Evolutionary conservation across 1,140 invertebrate species (phyloP), one percentile per base, ranked within the genome.

Genomic region (Augochlora pura): DNA sequence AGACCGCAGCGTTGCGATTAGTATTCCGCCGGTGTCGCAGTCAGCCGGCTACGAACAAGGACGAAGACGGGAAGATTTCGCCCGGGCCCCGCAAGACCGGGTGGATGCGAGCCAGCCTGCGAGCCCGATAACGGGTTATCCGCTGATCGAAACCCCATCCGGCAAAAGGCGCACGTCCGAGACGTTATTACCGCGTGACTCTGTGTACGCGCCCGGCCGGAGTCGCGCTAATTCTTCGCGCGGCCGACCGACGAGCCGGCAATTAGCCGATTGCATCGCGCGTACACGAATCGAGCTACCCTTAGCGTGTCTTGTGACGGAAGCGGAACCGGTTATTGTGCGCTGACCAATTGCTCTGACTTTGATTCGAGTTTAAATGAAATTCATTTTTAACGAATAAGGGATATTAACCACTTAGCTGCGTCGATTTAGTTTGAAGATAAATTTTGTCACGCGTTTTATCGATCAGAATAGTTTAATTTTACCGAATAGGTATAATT

Each of bases 1-100:
- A 59, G 79, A 88, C 86, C 87, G 84, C 88, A 86, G 84, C 77
- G 78, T 86, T 72, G 73, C 79, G 82, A 87, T 91, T 90, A 91
- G 87, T 91, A 91, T 91, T 88, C 90, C 75, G 89, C 76, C 88
- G 74, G 85, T 87, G 87, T 89, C 85, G 79, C 80, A 78, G 68
- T 76, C 72, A 83, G 84, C 80, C 83, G 86, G 86, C 49, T 52
- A 90, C 89, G 88, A 85, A 85, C 88, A 85, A 85, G 77, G 70
- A 82, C 66, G 65, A 70, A 38, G 66, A 72, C 74, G 52, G 64
- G 74, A 83, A 85, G 83, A 86, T 85, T 84, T 82, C 60, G 62
- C 77, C 68, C 59, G 57, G 49, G 57, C 32, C n/a, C 77, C 83
- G 80, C 16, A 21, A 54, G n/a, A 78, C 49, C 49, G 18, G 16